Evolutionary conservation across 1,140 invertebrate genomes (phyloP).

Genomic region (Brachystomella parvula): DNA sequence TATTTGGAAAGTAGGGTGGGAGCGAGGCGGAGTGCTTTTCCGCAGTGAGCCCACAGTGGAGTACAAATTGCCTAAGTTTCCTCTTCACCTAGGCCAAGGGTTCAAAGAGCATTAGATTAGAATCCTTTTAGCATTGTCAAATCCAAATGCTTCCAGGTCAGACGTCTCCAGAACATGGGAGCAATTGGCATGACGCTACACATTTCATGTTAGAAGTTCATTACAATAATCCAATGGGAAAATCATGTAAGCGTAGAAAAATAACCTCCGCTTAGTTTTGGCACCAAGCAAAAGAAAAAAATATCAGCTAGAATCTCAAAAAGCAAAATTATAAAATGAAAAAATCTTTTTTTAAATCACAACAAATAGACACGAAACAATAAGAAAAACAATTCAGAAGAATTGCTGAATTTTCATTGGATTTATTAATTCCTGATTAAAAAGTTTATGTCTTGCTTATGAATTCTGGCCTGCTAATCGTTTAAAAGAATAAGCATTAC

Average conservation of each 20-base stretch:
- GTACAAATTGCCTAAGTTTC: slow-evolving; percentile 62
- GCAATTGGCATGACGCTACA: slow-evolving; percentile 52
- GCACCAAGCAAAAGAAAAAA: no score
- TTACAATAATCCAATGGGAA: slow-evolving; percentile 67
- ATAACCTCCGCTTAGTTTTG: no score
- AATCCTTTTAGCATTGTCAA: background rate
- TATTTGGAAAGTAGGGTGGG: slow-evolving; percentile 50
- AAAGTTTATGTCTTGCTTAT: no score
- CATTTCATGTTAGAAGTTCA: slow-evolving; percentile 85
- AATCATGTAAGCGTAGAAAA: slow-evolving; percentile 47
- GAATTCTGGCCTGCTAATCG: no score
- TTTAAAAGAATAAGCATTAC: no score
- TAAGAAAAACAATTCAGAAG: no score
- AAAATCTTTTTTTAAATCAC: no score
- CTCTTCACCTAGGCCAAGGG: slow-evolving; percentile 73
- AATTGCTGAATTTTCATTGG: no score
- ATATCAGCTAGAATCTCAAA: no score
- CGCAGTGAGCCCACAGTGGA: slow-evolving; percentile 64
- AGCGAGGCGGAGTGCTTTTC: slow-evolving; percentile 59
- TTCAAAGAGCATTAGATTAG: slow-evolving; percentile 42
- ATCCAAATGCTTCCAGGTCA: slow-evolving; percentile 44
- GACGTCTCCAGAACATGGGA: slow-evolving; percentile 67
- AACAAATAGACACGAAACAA: no score
- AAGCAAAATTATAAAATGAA: background rate
- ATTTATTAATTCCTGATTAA: no score